Base-by-base conservation (phyloP, 2,113 vertebrate genomes). In the Furnarius figulus region DNA sequence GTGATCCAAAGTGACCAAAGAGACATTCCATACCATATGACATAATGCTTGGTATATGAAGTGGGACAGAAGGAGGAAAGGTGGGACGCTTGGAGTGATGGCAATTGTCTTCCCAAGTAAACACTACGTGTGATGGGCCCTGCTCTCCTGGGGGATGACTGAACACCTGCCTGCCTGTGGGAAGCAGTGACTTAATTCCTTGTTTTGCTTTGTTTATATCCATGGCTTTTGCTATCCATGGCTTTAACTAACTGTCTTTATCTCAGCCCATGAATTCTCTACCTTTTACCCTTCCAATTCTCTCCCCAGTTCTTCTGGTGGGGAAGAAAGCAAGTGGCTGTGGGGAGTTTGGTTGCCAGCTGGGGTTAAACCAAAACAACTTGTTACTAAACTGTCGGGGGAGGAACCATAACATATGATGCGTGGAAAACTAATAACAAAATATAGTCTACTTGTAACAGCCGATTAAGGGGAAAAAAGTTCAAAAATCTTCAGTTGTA, bases 51-150 rank as follows among this genome's bases (percentile, higher is more conserved):
- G 13, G 6, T 23, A 19, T 21, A n/a, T 35, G 53, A 61, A 62
- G 30, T 35, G 8, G 9, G 3, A 42, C 4, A 55, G 25, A 55
- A 47, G 40, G n/a, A 62, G 28, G 30, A 62, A 70, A 30, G 6
- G 3, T 8, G 25, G 40, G 14, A 31, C 8, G 25, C 35, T 55
- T 15, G 33, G 17, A 70, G 14, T 27, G 9, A 62, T 49, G 5
- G 6, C 25, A 21, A 15, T 55, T 46, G 6, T 55, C 12, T 23
- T 35, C 30, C 47, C 25, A 47, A 47, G n/a, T 40, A 11, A 35
- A 14, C 4, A 1, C n/a, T 20, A 24, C 3, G 1, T 14, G 9
- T 53, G 47, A 55, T 35, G 20, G n/a, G 12, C 3, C 23, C 14
- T 39, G 52, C 19, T 47, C 17, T 63, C 63, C 22, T 70, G 40